A percentile compares a stretch with the other conserved stretches of the same genome.
Conservation (phyloP, 1,140 invertebrate species). For the Drosophila bocki region DNA sequence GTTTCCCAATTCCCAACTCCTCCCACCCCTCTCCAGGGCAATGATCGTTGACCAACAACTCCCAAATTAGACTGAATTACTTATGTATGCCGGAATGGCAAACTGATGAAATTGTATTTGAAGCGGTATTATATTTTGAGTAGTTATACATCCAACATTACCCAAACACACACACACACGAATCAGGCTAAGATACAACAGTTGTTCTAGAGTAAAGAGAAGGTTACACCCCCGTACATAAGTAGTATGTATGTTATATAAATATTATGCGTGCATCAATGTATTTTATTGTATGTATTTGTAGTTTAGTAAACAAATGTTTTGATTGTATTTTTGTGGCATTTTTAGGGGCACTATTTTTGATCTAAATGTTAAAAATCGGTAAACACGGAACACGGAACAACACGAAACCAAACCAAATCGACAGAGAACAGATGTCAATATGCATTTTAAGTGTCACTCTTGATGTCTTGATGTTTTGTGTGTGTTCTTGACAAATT, state of each 20-base stretch:
- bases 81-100: conserved; percentile 58
- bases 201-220: conserved; percentile 60
- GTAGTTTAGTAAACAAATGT: conserved; percentile 76
- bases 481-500: conserved; percentile 55
- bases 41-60: conserved; percentile 77
- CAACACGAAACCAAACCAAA: conserved; percentile 19
- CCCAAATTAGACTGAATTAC: conserved; percentile 82
- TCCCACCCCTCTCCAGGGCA: conserved; percentile 25
- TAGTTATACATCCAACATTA: conserved; percentile 60
- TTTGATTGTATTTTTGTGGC: conserved; percentile 81
- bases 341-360: conserved; percentile 78
- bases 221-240: conserved; percentile 46
- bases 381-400: conserved; percentile 43
- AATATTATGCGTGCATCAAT: conserved; percentile 49
- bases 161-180: conserved; percentile 17
- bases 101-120: conserved; percentile 58
- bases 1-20: conserved; percentile 12
- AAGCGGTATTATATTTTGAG: conserved; percentile 79
- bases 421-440: conserved; percentile 52
- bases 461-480: conserved; percentile 56
- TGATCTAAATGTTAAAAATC: conserved; percentile 66
- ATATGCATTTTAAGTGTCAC: conserved; percentile 63
- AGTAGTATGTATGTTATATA: conserved; percentile 44
- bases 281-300: conserved; percentile 71
- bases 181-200: conserved; percentile 26